Evolutionary conservation across 1,140 invertebrate species (phyloP).

Genomic region (Sycobia sp.): DNA sequence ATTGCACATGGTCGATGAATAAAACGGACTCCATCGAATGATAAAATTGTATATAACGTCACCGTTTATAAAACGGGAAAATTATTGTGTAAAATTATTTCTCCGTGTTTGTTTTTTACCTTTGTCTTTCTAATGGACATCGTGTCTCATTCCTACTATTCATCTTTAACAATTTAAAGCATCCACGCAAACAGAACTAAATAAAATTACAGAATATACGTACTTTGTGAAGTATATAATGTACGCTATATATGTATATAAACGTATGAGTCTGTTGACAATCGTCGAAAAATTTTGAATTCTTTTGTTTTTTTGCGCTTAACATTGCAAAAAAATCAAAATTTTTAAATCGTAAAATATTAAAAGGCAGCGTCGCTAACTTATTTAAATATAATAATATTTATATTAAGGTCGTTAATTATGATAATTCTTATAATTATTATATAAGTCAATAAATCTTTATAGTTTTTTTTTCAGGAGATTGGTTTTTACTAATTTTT

Average conservation of each 20-base stretch:
- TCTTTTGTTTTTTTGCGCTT: constrained; percentile 19
- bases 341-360: constrained; percentile 43
- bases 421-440: constrained; percentile 41
- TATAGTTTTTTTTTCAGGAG: constrained; percentile 51
- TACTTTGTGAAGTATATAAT: constrained; percentile 19
- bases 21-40: not conserved
- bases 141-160: constrained; percentile 1
- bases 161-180: constrained; percentile 13
- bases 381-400: constrained; percentile 45
- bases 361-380: constrained; percentile 57
- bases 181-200: constrained; percentile 20
- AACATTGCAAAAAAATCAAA: constrained; percentile 29
- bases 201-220: constrained; percentile 23
- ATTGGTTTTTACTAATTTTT: constrained; percentile 49
- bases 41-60: constrained; percentile 9
- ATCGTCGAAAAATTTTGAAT: constrained; percentile 17
- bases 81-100: not conserved
- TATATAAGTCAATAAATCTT: constrained; percentile 55
- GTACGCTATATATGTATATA: constrained; percentile 8
- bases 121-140: constrained; percentile 12
- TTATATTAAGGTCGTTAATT: constrained; percentile 32
- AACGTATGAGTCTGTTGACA: constrained; percentile 14
- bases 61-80: not conserved
- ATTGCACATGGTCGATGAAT: constrained; percentile 8
- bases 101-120: constrained; percentile 7